Conservation (phyloP, 1,140 invertebrate genomes). For the Conopomorpha cramerella region DNA sequence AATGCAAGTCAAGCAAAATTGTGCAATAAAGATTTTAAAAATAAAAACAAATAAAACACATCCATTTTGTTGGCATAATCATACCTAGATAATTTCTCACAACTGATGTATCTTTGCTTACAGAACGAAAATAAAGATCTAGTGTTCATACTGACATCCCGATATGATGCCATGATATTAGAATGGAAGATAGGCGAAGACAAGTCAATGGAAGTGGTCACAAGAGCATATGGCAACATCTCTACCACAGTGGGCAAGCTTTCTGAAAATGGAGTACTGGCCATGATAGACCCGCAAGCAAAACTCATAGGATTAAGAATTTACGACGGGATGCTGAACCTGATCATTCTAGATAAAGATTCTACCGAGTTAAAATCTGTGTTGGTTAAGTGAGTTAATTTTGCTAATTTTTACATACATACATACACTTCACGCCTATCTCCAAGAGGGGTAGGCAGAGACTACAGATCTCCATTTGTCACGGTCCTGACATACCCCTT, state of each 20-base stretch:
- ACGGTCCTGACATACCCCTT: no score
- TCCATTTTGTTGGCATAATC: constrained; percentile 1
- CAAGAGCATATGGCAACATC: constrained; percentile 96
- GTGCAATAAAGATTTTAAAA: no score
- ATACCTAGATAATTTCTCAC: constrained; percentile 3
- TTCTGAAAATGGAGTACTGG: constrained; percentile 93
- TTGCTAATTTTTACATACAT: not conserved
- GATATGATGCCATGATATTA: constrained; percentile 97
- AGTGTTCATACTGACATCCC: constrained; percentile 89
- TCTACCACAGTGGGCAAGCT: constrained; percentile 87
- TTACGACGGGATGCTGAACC: constrained; percentile 97
- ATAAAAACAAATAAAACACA: no score
- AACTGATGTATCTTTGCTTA: constrained; percentile 20
- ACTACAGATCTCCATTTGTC: no score
- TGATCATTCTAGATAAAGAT: constrained; percentile 91
- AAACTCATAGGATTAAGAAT: constrained; percentile 92
- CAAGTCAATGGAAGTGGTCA: constrained; percentile 89
- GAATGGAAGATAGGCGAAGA: constrained; percentile 74
- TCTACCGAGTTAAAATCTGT: constrained; percentile 91
- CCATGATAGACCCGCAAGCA: constrained; percentile 94
- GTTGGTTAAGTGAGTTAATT: constrained; percentile 83
- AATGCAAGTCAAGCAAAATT: no score
- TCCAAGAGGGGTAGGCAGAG: not conserved
- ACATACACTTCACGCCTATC: not conserved
- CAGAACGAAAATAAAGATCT: constrained; percentile 93